Evolutionary conservation across 2,888 invertebrate genomes (phyloP).

Genomic region (Phrixothrix hirtus): DNA sequence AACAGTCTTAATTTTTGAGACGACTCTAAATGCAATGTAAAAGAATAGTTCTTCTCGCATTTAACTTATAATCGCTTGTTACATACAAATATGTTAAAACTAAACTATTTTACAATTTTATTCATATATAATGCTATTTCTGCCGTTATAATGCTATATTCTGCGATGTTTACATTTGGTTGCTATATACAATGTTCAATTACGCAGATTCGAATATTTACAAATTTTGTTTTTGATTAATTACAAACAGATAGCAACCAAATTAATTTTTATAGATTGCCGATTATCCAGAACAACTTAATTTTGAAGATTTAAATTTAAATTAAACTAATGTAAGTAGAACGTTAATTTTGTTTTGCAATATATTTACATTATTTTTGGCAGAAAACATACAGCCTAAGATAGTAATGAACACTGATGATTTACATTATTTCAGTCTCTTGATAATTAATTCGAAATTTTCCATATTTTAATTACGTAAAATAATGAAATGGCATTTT

Average conservation of each 20-base stretch:
- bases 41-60: slow-evolving; percentile 47
- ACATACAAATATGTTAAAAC: slow-evolving; percentile 47
- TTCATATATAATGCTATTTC: slow-evolving; percentile 12
- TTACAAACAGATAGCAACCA: slow-evolving; percentile 13
- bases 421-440: too few species aligned
- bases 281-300: too few species aligned
- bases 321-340: too few species aligned
- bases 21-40: slow-evolving; percentile 50
- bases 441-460: too few species aligned
- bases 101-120: slow-evolving; percentile 37
- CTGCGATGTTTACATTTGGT: slow-evolving; percentile 16
- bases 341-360: too few species aligned
- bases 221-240: slow-evolving; percentile 27
- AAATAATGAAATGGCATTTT: too few species aligned
- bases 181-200: slow-evolving; percentile 24
- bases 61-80: slow-evolving; percentile 44
- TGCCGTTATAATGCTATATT: slow-evolving; percentile 29
- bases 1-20: slow-evolving; percentile 51
- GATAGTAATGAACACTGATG: too few species aligned
- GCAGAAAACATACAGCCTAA: too few species aligned
- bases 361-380: too few species aligned
- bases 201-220: background rate
- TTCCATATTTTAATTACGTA: too few species aligned
- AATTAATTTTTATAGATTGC: background rate
- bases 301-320: too few species aligned